Conservation (phyloP, 2,888 invertebrate genomes). For the Notocelia uddmanniana region DNA sequence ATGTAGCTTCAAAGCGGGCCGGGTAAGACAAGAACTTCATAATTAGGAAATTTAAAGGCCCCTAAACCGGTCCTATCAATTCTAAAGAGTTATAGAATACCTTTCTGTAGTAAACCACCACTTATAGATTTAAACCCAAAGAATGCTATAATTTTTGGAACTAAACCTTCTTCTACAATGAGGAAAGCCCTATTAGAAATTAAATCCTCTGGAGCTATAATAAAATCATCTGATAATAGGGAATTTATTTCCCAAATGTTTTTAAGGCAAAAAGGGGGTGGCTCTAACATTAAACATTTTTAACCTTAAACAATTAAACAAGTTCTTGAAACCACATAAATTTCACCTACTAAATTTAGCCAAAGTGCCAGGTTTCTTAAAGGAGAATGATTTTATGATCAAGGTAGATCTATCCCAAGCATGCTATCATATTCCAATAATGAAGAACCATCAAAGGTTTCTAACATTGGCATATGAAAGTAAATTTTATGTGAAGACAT, state of each 20-base stretch:
- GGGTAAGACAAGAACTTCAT: not conserved
- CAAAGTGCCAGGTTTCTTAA: not conserved
- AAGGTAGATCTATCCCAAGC: too few species aligned
- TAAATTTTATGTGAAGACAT: not conserved
- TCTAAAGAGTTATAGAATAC: slow-evolving; percentile 1
- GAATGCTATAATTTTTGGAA: too few species aligned
- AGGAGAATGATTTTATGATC: not conserved
- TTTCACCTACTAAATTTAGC: not conserved
- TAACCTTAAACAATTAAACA: too few species aligned
- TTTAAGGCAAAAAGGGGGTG: not conserved
- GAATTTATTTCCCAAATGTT: not conserved
- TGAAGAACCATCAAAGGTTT: too few species aligned
- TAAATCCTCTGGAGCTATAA: too few species aligned
- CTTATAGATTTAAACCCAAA: too few species aligned
- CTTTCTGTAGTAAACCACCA: not conserved
- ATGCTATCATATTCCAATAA: too few species aligned
- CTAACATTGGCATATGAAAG: too few species aligned
- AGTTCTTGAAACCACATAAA: not conserved
- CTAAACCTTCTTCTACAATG: too few species aligned
- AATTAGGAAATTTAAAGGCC: not conserved
- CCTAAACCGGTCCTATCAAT: not conserved
- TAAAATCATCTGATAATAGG: too few species aligned
- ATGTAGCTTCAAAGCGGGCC: too few species aligned
- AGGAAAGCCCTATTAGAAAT: not conserved
- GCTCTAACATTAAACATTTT: not conserved